These are phyloP conservation scores for Edolisoma coerulescens DNA, from an alignment of 2,113 vertebrate genomes.

Conservation along the genomic window DNA sequence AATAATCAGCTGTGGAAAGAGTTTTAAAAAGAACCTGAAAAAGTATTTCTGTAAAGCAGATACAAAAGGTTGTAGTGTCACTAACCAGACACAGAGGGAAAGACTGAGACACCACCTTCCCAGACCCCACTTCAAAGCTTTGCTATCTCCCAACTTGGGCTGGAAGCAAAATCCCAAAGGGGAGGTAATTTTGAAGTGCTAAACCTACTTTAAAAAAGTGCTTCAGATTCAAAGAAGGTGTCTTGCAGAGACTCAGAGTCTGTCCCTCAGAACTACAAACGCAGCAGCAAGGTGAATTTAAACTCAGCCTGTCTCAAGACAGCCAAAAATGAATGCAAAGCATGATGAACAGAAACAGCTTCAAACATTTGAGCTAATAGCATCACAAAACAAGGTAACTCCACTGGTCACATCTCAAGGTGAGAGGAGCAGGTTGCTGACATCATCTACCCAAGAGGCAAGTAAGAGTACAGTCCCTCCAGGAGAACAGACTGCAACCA, in stretches of 20 bases:
- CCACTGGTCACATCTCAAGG: background rate
- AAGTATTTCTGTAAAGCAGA: background rate
- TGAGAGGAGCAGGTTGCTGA: background rate
- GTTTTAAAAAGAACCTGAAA: background rate
- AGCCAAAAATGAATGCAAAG: background rate
- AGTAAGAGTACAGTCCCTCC: background rate
- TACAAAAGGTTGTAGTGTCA: background rate
- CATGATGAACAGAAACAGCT: background rate
- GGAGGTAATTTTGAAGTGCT: background rate
- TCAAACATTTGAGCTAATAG: background rate
- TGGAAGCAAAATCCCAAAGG: background rate
- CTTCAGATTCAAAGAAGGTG: background rate
- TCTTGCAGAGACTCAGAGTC: background rate
- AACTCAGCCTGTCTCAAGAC: background rate
- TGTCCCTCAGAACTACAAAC: background rate
- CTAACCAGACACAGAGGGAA: background rate
- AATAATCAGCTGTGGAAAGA: background rate
- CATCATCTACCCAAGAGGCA: background rate
- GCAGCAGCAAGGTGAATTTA: background rate
- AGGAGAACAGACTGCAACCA: background rate
- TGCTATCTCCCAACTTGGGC: background rate
- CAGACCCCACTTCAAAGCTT: background rate
- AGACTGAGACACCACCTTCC: background rate
- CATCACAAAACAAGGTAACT: background rate
- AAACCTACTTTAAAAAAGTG: background rate